Conservation (phyloP, 2,888 invertebrate species). For the Argynnis bischoffii region DNA sequence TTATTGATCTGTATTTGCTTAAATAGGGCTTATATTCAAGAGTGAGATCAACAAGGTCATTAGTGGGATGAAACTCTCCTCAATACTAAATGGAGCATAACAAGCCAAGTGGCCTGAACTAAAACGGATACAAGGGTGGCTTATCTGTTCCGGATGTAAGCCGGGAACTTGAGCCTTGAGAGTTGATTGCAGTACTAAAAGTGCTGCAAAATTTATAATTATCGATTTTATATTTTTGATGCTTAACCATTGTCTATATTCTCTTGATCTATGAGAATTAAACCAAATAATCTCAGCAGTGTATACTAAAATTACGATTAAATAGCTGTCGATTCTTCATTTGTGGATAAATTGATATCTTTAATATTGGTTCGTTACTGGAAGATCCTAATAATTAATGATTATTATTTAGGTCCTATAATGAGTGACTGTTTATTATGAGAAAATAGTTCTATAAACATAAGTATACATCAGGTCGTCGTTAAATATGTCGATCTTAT, state of each 20-base stretch:
- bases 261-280: not conserved
- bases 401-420: too few species aligned
- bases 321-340: too few species aligned
- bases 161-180: conserved; percentile 32
- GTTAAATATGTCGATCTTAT: too few species aligned
- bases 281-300: not conserved
- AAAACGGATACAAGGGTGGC: conserved; percentile 54
- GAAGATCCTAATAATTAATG: too few species aligned
- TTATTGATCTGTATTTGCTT: not conserved
- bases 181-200: conserved; percentile 29
- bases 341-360: not conserved
- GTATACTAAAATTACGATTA: not conserved
- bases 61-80: conserved; percentile 31
- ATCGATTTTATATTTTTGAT: conserved; percentile 3
- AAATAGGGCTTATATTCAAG: conserved; percentile 23
- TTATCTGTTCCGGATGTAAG: conserved; percentile 58
- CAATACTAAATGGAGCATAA: conserved; percentile 36
- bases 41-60: conserved; percentile 31
- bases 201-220: not conserved
- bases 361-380: too few species aligned
- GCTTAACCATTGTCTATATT: not conserved
- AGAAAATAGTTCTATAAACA: too few species aligned
- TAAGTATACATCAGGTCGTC: too few species aligned
- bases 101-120: conserved; percentile 40
- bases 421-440: too few species aligned